These are phyloP conservation scores for Brachypterus glaber DNA, from an alignment of 2,888 invertebrate species.

Conservation along the genomic window DNA sequence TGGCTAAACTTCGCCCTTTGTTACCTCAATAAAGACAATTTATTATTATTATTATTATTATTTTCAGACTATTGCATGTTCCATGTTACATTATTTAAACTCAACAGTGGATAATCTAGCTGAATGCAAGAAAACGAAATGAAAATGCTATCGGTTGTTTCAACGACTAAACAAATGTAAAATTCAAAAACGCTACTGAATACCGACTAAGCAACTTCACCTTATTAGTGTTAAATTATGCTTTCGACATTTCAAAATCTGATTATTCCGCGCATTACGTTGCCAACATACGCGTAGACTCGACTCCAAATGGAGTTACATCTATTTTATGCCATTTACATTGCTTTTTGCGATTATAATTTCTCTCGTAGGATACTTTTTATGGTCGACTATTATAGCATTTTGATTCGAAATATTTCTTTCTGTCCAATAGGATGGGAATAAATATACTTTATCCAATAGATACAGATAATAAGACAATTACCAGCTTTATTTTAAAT, in stretches of 20 bases:
- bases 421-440: constrained; percentile 18
- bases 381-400: constrained; percentile 18
- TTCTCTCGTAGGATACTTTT: constrained; percentile 18
- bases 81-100: no score
- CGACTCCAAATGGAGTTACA: constrained; percentile 26
- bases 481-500: no score
- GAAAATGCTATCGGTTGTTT: constrained; percentile 17
- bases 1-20: no score
- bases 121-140: no score
- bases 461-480: no score
- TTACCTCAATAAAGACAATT: no score
- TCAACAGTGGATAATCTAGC: no score
- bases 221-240: constrained; percentile 23
- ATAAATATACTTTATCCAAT: no score
- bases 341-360: constrained; percentile 24
- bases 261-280: constrained; percentile 16
- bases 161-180: constrained; percentile 25
- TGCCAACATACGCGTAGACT: constrained; percentile 13
- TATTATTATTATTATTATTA: no score
- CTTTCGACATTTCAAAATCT: constrained; percentile 22
- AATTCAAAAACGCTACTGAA: constrained; percentile 18
- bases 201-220: constrained; percentile 19
- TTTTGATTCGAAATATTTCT: constrained; percentile 21
- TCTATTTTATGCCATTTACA: constrained; percentile 27
- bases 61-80: no score